Evolutionary conservation across 2,888 invertebrate species (phyloP).

Genomic region (Lithophane socia): DNA sequence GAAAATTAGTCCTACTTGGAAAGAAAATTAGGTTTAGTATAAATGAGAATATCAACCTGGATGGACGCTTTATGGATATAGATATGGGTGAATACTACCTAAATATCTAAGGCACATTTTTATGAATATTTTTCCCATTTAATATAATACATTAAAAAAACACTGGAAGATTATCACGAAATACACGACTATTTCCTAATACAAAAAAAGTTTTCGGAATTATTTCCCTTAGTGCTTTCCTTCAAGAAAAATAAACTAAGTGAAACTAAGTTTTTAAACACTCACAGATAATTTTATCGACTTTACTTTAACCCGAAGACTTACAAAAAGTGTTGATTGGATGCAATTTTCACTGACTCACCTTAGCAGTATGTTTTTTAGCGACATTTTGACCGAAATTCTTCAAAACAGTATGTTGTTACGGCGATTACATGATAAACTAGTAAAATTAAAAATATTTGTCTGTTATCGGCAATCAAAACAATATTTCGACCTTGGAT

Average conservation of each 20-base stretch:
- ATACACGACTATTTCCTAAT: neutral
- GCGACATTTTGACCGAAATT: slow-evolving; percentile 67
- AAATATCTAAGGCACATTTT: neutral
- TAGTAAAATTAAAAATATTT: slow-evolving; percentile 22
- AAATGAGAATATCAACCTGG: neutral
- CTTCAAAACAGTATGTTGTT: slow-evolving; percentile 27
- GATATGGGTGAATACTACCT: neutral
- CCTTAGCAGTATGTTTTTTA: slow-evolving; percentile 70
- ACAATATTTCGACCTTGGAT: slow-evolving; percentile 47
- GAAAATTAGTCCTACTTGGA: too few species aligned
- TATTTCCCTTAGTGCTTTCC: neutral
- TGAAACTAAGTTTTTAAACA: neutral
- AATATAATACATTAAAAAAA: neutral
- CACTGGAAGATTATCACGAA: too few species aligned
- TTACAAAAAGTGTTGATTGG: neutral
- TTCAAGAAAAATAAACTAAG: neutral
- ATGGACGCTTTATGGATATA: neutral
- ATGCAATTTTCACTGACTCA: slow-evolving; percentile 51
- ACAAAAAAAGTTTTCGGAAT: neutral
- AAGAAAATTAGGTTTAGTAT: too few species aligned
- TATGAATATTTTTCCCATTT: neutral
- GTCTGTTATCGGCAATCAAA: slow-evolving; percentile 28
- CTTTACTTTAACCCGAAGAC: neutral
- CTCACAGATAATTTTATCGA: neutral
- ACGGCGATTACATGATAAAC: slow-evolving; percentile 40